Evolutionary conservation across 2,797 vertebrate genomes (phyloP).

Genomic region (Siniperca undulata): DNA sequence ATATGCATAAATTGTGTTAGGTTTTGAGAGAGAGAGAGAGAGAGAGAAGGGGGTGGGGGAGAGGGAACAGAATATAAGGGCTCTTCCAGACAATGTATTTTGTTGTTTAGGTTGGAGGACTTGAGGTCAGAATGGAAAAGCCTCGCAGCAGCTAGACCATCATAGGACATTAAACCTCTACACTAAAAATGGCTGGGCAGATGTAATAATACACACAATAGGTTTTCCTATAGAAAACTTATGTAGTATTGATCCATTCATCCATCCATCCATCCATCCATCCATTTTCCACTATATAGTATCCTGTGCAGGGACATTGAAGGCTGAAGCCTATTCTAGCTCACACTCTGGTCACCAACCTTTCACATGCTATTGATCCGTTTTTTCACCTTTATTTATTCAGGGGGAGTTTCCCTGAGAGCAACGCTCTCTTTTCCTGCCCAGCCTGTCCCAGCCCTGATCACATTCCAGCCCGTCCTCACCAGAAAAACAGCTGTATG

Average conservation of each 20-base stretch:
- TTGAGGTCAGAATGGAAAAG: background rate
- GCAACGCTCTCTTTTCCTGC: too few species aligned
- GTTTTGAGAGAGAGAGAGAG: too few species aligned
- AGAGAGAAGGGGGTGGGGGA: too few species aligned
- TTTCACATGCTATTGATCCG: background rate
- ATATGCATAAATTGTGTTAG: background rate
- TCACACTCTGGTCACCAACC: background rate
- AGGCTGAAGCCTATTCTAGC: background rate
- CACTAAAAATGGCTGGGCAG: background rate
- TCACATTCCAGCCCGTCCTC: too few species aligned
- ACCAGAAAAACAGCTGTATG: too few species aligned
- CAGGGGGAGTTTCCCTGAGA: background rate
- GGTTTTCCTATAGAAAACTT: background rate
- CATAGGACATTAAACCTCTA: background rate
- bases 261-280: background rate
- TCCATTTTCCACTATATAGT: background rate
- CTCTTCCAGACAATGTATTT: too few species aligned
- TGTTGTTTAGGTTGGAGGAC: too few species aligned
- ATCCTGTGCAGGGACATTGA: slow-evolving; percentile 2
- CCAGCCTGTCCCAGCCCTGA: too few species aligned
- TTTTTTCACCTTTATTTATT: too few species aligned
- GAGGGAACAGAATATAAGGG: too few species aligned
- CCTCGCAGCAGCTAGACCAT: background rate
- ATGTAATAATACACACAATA: background rate
- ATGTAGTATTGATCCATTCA: slow-evolving; percentile 11